A percentile compares a stretch with the other conserved stretches of the same genome.
These are phyloP conservation scores for Perognathus longimembris DNA, from an alignment of 2,113 vertebrate genomes.

Conservation along the genomic window DNA sequence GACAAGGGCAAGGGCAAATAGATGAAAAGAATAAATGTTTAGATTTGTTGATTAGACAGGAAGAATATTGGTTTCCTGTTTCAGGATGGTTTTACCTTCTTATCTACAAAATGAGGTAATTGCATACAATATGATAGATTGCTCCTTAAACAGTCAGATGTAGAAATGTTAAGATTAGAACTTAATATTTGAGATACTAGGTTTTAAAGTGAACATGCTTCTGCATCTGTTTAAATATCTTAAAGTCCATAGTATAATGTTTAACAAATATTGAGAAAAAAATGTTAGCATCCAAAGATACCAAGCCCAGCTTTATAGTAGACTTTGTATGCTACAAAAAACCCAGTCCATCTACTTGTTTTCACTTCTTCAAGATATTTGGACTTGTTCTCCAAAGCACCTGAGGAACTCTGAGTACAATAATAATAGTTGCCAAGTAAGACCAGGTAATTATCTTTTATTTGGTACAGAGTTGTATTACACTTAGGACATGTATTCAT, in stretches of 20 bases:
- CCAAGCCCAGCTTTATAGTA: not conserved
- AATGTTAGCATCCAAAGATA: not conserved
- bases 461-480: not conserved
- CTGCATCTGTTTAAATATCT: conserved; percentile 9
- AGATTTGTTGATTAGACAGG: conserved; percentile 88
- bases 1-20: conserved; percentile 60
- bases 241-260: not conserved
- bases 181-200: not conserved
- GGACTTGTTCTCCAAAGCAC: not conserved
- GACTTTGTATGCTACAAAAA: not conserved
- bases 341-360: not conserved
- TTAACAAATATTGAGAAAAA: conserved; percentile 14
- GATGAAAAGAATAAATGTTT: conserved; percentile 76
- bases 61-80: conserved; percentile 90
- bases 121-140: conserved; percentile 36
- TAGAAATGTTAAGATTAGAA: conserved; percentile 7
- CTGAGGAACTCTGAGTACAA: not conserved
- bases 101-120: conserved; percentile 63
- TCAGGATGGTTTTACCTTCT: conserved; percentile 84
- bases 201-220: conserved; percentile 42
- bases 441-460: not conserved
- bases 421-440: not conserved
- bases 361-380: conserved; percentile 23
- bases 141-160: conserved; percentile 41
- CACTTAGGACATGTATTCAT: not conserved